Conservation (phyloP, 1,140 invertebrate species). For the Dreissena rostriformis region DNA sequence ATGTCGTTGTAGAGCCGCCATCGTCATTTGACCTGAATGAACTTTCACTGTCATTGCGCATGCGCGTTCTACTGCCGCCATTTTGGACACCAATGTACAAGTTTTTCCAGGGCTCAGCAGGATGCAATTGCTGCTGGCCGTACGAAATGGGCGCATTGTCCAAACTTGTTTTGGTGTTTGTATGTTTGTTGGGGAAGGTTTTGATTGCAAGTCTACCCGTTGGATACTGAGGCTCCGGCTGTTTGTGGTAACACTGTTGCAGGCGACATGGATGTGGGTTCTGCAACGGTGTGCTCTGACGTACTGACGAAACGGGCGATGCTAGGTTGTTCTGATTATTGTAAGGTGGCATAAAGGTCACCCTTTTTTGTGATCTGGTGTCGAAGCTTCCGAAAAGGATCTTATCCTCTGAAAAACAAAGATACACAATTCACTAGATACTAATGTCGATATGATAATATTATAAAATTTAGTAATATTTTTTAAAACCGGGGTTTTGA, state of each 20-base stretch:
- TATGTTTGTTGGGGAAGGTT: neutral
- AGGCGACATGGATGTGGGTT: no score
- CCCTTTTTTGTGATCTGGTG: neutral
- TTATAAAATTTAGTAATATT: no score
- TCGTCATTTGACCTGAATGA: conserved; percentile 52
- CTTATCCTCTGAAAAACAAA: neutral
- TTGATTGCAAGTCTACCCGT: neutral
- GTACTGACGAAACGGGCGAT: neutral
- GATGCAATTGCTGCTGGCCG: neutral
- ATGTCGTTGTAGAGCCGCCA: conserved; percentile 30
- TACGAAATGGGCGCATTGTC: neutral
- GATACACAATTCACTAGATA: no score
- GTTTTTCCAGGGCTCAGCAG: no score
- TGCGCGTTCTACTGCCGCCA: conserved; percentile 23
- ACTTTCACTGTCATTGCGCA: conserved; percentile 53
- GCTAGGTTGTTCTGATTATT: neutral
- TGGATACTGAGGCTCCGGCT: neutral
- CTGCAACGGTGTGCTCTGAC: neutral
- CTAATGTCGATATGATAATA: no score
- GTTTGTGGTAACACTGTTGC: no score
- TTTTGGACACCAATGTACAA: neutral
- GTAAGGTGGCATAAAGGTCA: neutral
- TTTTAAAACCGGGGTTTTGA: no score
- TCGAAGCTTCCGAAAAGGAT: neutral
- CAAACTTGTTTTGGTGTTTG: neutral